Base-by-base conservation (phyloP, 2,113 vertebrate genomes). In the Hypomesus transpacificus region DNA sequence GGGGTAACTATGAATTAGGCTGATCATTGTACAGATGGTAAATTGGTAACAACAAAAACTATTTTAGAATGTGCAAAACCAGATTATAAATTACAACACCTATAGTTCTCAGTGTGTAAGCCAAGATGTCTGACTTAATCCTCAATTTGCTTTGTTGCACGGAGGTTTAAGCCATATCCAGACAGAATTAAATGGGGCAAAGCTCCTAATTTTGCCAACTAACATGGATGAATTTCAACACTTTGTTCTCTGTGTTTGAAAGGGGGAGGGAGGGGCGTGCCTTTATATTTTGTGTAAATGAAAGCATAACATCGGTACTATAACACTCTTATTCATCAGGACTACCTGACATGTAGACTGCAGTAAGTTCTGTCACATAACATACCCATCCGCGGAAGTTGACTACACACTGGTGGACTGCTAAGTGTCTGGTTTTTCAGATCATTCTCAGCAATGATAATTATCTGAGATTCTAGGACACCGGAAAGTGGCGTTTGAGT, bases 361-460 rank as follows among this genome's bases (percentile, higher is more conserved):
- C 6, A 34, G 31, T 34, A 6, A 34, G 31, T 34, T 34, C 31
- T 34, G 7, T 34, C 31, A 4, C 31, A 34, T 34, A 7, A 34
- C 31, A 34, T 6, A 34, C 31, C 7, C 31, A 34, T 4, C 31
- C 31, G 7, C 31, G 4, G 31, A 6, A 34, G 31, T 34, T 34
- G 74, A 84, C 69, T 81, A 77, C 79, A 85, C 86, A 87, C 82
- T 71, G 31, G 31, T 61, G 1, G 50, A 51, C 60, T 82, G 85
- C 80, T 28, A 60, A 81, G 70, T 3, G 4, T 72, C 11, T 26
- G 24, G 1, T 11, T 13, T 46, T 11, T 46, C n/a, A 56, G 54
- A 17, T n/a, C 16, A 2, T 20, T 56, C 16, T 56, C 16, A 18
- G 54, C 54, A 8, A 56, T 18, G 54, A 56, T 11, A 56, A 56